Percentiles rank a stretch among this genome's conserved stretches.
phyloP scores from a whole-genome alignment of 2,888 invertebrate species.

The Ceraclea dissimilis region DNA sequence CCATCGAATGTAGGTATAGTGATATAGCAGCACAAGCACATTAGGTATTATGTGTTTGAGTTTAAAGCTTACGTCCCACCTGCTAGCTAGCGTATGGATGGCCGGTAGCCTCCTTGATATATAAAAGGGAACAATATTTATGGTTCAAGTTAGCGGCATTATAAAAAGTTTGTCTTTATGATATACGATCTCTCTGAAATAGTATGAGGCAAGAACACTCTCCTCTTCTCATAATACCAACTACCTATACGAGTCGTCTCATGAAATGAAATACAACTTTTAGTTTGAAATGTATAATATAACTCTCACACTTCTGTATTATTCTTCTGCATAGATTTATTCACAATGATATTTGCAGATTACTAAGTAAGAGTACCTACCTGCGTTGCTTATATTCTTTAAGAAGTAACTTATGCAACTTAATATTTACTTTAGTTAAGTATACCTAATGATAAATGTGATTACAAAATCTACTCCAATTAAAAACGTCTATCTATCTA shows the following conservation, averaged over 20 bases:
- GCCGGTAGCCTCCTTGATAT: not conserved
- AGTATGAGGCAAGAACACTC: not conserved
- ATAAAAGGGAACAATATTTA: conserved; percentile 20
- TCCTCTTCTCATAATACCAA: not conserved
- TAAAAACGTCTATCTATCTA: too few relatives aligned
- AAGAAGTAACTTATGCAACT: too few relatives aligned
- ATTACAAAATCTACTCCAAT: too few relatives aligned
- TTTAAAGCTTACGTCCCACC: not conserved
- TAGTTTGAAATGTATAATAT: not conserved
- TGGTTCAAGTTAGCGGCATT: conserved; percentile 22
- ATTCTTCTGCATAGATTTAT: too few relatives aligned
- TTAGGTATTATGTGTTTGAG: not conserved
- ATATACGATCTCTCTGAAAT: conserved; percentile 19
- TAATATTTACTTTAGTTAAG: too few relatives aligned
- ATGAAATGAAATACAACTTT: not conserved
- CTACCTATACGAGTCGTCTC: not conserved
- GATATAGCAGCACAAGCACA: too few relatives aligned
- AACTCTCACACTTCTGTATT: too few relatives aligned
- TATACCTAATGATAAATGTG: too few relatives aligned
- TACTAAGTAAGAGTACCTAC: too few relatives aligned
- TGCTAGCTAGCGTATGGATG: not conserved
- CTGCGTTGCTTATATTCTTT: too few relatives aligned
- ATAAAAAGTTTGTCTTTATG: conserved; percentile 23
- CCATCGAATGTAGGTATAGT: too few relatives aligned
- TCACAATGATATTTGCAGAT: too few relatives aligned